Evolutionary conservation across 2,113 vertebrate species (phyloP).

Genomic region (Myotis davidii): DNA sequence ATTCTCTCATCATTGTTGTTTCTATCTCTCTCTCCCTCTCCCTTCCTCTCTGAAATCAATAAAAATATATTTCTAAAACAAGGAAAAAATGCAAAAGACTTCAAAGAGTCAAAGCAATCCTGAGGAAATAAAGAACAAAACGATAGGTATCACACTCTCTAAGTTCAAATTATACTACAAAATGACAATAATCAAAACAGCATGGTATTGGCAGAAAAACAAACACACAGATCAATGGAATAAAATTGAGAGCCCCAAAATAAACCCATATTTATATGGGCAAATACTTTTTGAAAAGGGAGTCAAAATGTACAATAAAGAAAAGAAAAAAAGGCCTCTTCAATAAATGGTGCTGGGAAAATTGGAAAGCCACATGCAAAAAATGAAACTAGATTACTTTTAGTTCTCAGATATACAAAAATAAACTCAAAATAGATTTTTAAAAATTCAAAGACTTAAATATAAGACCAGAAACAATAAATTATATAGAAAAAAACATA

Average conservation of each 20-base stretch:
- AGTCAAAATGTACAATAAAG: background rate
- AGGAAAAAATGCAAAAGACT: background rate
- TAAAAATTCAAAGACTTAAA: background rate
- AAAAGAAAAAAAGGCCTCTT: background rate
- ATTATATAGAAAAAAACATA: background rate
- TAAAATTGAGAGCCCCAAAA: background rate
- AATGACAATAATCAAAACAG: background rate
- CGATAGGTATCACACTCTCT: background rate
- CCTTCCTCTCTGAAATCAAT: no score
- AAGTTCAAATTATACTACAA: background rate
- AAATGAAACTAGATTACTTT: background rate
- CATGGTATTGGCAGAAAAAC: background rate
- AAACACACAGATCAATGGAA: background rate
- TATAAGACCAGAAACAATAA: background rate
- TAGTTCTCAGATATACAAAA: background rate
- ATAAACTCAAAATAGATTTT: background rate
- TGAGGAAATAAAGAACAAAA: background rate
- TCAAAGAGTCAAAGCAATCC: background rate
- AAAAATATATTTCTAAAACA: no score
- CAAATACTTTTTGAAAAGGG: background rate
- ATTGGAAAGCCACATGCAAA: background rate
- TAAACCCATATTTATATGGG: background rate
- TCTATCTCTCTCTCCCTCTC: no score
- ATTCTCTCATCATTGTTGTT: no score
- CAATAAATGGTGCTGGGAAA: background rate